phyloP scores from a whole-genome alignment of 2,797 vertebrate genomes.

The Acrossocheilus wenchowensis region DNA sequence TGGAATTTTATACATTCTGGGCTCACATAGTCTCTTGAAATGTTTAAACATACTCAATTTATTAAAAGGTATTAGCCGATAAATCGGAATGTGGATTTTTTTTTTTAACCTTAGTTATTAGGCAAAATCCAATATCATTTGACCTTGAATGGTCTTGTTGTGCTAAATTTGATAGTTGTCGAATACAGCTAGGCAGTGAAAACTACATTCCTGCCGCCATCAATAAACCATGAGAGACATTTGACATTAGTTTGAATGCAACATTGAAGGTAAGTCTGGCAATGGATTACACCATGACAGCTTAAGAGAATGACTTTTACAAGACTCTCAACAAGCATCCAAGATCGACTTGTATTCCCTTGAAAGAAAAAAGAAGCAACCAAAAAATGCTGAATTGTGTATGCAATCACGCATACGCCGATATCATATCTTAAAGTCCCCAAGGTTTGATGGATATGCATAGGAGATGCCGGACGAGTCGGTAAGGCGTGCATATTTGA shows the following conservation, averaged over 20 bases:
- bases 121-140: background rate
- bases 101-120: background rate
- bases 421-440: constrained; percentile 75
- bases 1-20: background rate
- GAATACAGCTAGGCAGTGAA: background rate
- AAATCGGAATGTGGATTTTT: background rate
- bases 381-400: constrained; percentile 76
- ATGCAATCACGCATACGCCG: constrained; percentile 71
- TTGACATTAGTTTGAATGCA: constrained; percentile 17
- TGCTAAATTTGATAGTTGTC: background rate
- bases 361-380: constrained; percentile 27
- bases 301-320: constrained; percentile 39
- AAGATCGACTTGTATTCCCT: constrained; percentile 34
- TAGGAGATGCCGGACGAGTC: constrained; percentile 77
- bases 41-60: background rate
- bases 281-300: constrained; percentile 6
- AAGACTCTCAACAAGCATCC: constrained; percentile 41
- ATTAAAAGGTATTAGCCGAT: background rate
- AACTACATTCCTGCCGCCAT: background rate
- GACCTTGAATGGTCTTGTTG: background rate
- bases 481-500: constrained; percentile 81
- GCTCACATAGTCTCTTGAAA: background rate
- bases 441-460: constrained; percentile 82
- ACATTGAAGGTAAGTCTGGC: background rate
- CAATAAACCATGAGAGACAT: background rate